Evolutionary conservation across 2,113 vertebrate genomes (phyloP), one percentile per base, ranked within the genome.

Genomic region (Gasterosteus nipponicus): DNA sequence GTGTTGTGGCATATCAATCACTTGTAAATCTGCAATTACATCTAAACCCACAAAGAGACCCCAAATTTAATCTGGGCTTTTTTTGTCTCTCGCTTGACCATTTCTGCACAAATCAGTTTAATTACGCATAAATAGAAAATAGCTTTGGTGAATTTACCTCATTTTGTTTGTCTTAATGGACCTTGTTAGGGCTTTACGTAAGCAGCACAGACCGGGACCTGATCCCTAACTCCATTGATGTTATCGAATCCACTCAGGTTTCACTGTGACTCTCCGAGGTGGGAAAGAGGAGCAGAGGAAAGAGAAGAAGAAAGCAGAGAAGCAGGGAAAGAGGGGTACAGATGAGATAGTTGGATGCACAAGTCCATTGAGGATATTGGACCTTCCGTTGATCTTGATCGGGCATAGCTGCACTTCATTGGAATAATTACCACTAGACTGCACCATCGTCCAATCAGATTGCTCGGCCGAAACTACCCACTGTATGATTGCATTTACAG

Each of bases 81-180:
- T 73, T 79, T 53, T 70, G 54, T 73, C 39, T 77, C 44, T 80
- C 44, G 29, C 51, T 84, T 81, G 67, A 81, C 81, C 74, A 49
- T 82, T 81, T 86, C 80, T 80, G 78, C 81, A 83, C 66, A 78
- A 91, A 93, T 90, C 73, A 87, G 81, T 74, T 81, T 90, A 91
- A 94, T 92, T 89, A 82, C 11, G 81, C 89, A 88, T 92, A 91
- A 93, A 93, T 85, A 86, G 88, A 85, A 93, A 94, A 92, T 89
- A 73, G 66, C 82, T 92, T 84, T 86, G 65, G 81, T 81, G 79
- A 91, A 92, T 91, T 90, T 87, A 86, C 86, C 89, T 87, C 81
- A 90, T 89, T 89, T 83, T 86, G 80, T 93, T 92, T 85, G 81
- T 85, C 84, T 88, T 79, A 94, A 92, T 92, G 87, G 78, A 76